phyloP scores from a whole-genome alignment of 2,888 invertebrate genomes.

The Eretmocerus hayati region DNA sequence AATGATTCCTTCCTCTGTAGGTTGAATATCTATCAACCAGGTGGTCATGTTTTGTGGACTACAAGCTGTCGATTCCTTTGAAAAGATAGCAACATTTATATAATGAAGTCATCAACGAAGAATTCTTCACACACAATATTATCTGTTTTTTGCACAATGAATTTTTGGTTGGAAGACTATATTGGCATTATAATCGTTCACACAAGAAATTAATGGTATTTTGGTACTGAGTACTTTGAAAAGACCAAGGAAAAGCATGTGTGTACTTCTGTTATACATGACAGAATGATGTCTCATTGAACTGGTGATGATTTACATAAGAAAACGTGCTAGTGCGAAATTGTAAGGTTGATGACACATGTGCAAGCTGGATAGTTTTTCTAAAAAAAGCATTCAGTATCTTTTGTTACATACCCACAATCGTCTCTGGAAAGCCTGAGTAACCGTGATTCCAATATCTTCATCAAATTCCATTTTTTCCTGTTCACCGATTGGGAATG shows the following conservation, averaged over 20 bases:
- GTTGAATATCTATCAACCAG: slow-evolving; percentile 73
- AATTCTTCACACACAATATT: too few species aligned
- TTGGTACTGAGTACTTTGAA: too few species aligned
- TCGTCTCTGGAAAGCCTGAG: slow-evolving; percentile 62
- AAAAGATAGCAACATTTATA: too few species aligned
- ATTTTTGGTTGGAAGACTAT: too few species aligned
- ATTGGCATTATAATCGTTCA: too few species aligned
- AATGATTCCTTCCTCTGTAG: slow-evolving; percentile 56
- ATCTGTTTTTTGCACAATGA: too few species aligned
- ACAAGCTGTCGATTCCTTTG: slow-evolving; percentile 43
- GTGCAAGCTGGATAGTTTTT: not conserved
- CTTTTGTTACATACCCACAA: slow-evolving; percentile 54
- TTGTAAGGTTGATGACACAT: not conserved
- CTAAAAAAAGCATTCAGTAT: not conserved
- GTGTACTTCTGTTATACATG: too few species aligned
- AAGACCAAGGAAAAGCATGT: too few species aligned
- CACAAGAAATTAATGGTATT: slow-evolving; percentile 3
- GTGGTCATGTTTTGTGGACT: slow-evolving; percentile 62
- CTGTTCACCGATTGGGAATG: slow-evolving; percentile 55
- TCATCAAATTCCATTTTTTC: slow-evolving; percentile 70
- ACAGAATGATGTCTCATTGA: too few species aligned
- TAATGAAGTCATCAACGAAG: too few species aligned
- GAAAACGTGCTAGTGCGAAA: too few species aligned
- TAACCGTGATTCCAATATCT: slow-evolving; percentile 65
- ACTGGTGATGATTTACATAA: too few species aligned